Evolutionary conservation across 2,797 vertebrate genomes (phyloP), one percentile per base, ranked within the genome.

Genomic region (Telmatherina bonti): DNA sequence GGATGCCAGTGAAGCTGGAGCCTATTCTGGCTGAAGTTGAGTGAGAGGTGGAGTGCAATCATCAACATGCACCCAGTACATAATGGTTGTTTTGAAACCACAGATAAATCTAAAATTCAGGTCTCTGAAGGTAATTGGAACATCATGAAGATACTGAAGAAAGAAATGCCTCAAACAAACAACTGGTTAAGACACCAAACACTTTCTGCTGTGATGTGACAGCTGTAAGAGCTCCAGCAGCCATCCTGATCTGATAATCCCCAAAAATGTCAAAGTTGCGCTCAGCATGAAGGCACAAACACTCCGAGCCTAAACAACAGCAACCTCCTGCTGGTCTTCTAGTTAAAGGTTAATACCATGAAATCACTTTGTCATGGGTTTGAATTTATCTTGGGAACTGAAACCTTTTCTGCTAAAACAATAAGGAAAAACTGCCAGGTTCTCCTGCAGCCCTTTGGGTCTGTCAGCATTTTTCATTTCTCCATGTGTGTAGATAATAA

Each of bases 351-450:
- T 20, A 49, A 61, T 59, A 43, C 63, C 35, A 15, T 56, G 52
- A 45, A 74, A 81, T 56, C 36, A 11, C 59, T 62, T 53, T 70
- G 49, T 41, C 24, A 29, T 51, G 31, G 5, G 53, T 62, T 83
- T 68, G 49, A 64, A 66, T 72, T 30, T 38, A 62, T 33, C 47
- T 56, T 62, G 68, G 56, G 69, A 75, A 72, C 11, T 51, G 24
- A 20, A 41, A 36, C 20, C n/a, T 47, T 47, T n/a, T 47, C 43
- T 47, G 10, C 20, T 15, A 49, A 36, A 27, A 45, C 24, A 51
- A 24, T 12, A 56, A 54, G 52, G n/a, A 33, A 9, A 35, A 24
- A 3, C 9, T n/a, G 43, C 43, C 20, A 47, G 20, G 7, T 47
- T 47, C 8, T n/a, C 22, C 9, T 43, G 41, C 20, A 43, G 16